Evolutionary conservation across 2,113 vertebrate species (phyloP).

Genomic region (Danionella cerebrum): DNA sequence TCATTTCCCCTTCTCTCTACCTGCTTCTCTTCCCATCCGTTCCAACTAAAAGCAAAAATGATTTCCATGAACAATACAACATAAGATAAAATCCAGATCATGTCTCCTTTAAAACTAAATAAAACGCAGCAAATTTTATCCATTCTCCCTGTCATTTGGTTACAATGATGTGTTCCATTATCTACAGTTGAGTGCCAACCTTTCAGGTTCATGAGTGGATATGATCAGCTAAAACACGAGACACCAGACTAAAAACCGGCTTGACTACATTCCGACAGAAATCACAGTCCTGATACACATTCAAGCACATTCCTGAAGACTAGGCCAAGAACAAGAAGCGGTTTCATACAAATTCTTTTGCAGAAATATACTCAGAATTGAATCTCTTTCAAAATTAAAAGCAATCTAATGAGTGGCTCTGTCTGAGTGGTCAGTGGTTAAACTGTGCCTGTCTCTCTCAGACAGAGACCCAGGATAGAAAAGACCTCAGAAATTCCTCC

Average conservation of each 20-base stretch:
- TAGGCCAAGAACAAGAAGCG: background rate
- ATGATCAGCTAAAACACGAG: background rate
- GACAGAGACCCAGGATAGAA: constrained; percentile 8
- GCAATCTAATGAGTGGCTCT: background rate
- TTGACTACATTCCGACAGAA: background rate
- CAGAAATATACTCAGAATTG: background rate
- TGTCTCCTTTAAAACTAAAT: too few species aligned
- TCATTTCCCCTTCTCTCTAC: too few species aligned
- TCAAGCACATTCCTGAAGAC: background rate
- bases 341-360: background rate
- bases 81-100: too few species aligned
- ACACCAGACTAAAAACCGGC: background rate
- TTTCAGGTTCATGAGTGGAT: background rate
- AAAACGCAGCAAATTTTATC: too few species aligned
- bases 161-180: background rate
- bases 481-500: constrained; percentile 22
- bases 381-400: background rate
- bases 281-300: background rate
- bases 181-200: background rate
- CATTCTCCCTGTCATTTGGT: background rate
- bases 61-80: too few species aligned
- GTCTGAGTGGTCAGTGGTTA: constrained; percentile 5
- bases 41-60: too few species aligned
- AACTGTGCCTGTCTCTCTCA: background rate
- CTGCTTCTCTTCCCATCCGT: too few species aligned